Base-by-base conservation (phyloP, 2,888 invertebrate genomes). In the Latrodectus hesperus region DNA sequence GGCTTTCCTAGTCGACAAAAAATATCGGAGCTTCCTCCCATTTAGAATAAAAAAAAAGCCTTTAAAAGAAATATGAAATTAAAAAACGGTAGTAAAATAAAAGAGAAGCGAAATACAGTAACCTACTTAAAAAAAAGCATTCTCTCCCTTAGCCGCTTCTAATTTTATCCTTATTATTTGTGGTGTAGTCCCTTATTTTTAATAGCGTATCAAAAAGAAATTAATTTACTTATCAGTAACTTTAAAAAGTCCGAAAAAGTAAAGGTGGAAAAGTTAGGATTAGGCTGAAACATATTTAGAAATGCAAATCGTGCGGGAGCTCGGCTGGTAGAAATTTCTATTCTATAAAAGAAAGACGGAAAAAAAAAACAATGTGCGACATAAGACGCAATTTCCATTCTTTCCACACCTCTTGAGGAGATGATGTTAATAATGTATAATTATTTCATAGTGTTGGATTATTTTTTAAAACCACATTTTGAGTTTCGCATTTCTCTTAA, bases 201-300 rank as follows among this genome's bases (percentile, higher is more conserved):
- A 87, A 87, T 68, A 87, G 88, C 78, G 72, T 88, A 88, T 88
- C 88, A 88, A 88, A 84, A 68, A 79, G 70, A 88, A 88, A 88
- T 88, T 88, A 88, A 88, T 88, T 88, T 84, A 88, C 83, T 88
- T 83, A 88, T 88, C 88, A 88, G 83, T 79, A 74, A 83, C 53
- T 84, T 84, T 76, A 79, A 88, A 75, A 77, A 80, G 71, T 72
- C 71, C 65, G 71, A 79, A 81, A 72, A 81, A 80, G 72, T 72
- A 55, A 72, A 81, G 77, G 81, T 71, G 72, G 72, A 72, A 81
- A 81, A 77, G 72, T 76, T 71, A 81, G 81, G 86, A 85, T 85
- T 85, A 85, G 73, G 51, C 55, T n/a, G 86, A 86, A 76, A 81
- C 76, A 81, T 72, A 86, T 77, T 86, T 81, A 81, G 86, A 81